phyloP scores from a whole-genome alignment of 1,140 invertebrate species.

The Drosophila sp. region DNA sequence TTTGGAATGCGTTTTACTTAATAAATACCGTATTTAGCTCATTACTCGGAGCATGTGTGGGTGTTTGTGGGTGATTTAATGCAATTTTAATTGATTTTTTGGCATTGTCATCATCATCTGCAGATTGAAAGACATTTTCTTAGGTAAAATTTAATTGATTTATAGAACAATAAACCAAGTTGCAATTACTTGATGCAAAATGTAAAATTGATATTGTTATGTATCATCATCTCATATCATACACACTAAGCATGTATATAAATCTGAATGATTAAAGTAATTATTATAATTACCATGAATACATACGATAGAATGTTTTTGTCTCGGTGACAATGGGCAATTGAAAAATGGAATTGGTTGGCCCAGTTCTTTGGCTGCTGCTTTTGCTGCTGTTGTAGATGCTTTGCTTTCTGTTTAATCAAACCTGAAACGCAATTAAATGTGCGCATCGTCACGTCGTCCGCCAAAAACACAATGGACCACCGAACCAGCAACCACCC shows the following conservation, averaged over 20 bases:
- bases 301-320: neutral
- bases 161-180: neutral
- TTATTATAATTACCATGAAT: neutral
- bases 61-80: too few relatives aligned
- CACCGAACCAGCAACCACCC: neutral
- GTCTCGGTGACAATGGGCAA: neutral
- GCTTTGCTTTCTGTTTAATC: slow-evolving; percentile 53
- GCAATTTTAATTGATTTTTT: too few relatives aligned
- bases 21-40: too few relatives aligned
- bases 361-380: slow-evolving; percentile 9
- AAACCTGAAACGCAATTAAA: slow-evolving; percentile 59
- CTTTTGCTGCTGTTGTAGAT: neutral
- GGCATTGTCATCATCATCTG: neutral
- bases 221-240: neutral
- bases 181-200: neutral
- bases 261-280: slow-evolving; percentile 2
- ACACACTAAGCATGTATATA: neutral
- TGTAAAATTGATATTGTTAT: neutral
- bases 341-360: slow-evolving; percentile 4
- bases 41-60: too few relatives aligned
- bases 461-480: slow-evolving; percentile 49
- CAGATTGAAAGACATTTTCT: neutral
- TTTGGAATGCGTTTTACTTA: too few relatives aligned
- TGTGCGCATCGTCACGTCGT: slow-evolving; percentile 53
- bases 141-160: neutral